Base-by-base conservation (phyloP, 2,888 invertebrate species). In the Mesochorus sp. region DNA sequence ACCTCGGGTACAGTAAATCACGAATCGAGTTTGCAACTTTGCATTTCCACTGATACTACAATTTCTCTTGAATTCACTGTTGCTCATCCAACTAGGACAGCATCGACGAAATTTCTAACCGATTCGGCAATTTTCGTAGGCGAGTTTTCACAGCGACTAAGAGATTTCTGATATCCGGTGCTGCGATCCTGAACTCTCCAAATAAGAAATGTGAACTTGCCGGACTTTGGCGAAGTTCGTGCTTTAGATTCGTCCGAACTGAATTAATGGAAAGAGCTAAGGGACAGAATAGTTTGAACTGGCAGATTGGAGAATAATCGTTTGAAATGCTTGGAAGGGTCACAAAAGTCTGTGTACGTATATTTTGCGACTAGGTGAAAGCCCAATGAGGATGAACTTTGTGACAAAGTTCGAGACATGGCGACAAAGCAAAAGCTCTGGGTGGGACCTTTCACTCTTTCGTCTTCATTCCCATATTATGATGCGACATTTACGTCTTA, bases 261-360 rank as follows among this genome's bases (percentile, higher is more conserved):
- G 68, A 19, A 26, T 21, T 21, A n/a, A 3, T n/a, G 3, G n/a
- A 4, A 34, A 8, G n/a, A 37, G 47, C n/a, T n/a, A n/a, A n/a
- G 12, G 51, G 26, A n/a, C 14, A 47, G 6, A 57, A 28, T 55
- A 68, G 75, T 57, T 75, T 55, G 47, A 57, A 42, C 57, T 76
- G 81, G 82, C 84, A 86, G 84, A 86, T 87, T 85, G 85, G 85
- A 82, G 84, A 80, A 84, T 85, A 87, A 88, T 87, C 85, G 86
- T 82, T 84, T 82, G 79, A 76, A 76, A 80, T 44, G 17, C 47
- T 61, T 61, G 14, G 44, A 17, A 28, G 72, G 39, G 49, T 17
- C 17, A 24, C 24, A 14, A 51, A 37, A 51, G 17, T 28, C 2
- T 34, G 3, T 17, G 51, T 3, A 51, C n/a, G 12, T 14, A 12